phyloP scores from a whole-genome alignment of 2,113 vertebrate genomes.

The Engraulis encrasicolus region DNA sequence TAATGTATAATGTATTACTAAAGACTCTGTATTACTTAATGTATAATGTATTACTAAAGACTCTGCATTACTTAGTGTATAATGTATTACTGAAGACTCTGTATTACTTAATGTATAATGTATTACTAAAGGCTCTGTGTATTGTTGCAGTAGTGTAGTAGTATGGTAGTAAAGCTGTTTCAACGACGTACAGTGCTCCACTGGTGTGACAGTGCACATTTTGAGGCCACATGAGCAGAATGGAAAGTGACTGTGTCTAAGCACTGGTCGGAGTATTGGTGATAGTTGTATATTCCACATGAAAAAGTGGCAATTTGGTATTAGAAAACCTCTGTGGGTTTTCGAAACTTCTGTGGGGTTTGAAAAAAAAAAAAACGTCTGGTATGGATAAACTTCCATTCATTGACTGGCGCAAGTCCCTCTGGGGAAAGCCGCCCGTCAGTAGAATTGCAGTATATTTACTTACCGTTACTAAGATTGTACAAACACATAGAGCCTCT shows the following conservation, averaged over 20 bases:
- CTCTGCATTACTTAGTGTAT: no score
- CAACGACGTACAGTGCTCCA: no score
- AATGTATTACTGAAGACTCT: no score
- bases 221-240: not conserved
- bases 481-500: not conserved
- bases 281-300: not conserved
- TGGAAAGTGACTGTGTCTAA: not conserved
- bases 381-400: slow-evolving; percentile 13
- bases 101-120: no score
- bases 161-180: no score
- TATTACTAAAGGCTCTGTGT: no score
- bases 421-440: not conserved
- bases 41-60: no score
- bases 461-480: not conserved
- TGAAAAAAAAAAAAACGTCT: not conserved
- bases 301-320: not conserved
- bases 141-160: no score
- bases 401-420: not conserved
- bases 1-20: no score
- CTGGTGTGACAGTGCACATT: no score
- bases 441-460: not conserved
- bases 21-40: no score
- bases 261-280: not conserved
- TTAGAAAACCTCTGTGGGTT: not conserved
- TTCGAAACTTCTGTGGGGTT: no score